Evolutionary conservation across 2,888 invertebrate species (phyloP), one percentile per base, ranked within the genome.

Genomic region (Hyles lineata): DNA sequence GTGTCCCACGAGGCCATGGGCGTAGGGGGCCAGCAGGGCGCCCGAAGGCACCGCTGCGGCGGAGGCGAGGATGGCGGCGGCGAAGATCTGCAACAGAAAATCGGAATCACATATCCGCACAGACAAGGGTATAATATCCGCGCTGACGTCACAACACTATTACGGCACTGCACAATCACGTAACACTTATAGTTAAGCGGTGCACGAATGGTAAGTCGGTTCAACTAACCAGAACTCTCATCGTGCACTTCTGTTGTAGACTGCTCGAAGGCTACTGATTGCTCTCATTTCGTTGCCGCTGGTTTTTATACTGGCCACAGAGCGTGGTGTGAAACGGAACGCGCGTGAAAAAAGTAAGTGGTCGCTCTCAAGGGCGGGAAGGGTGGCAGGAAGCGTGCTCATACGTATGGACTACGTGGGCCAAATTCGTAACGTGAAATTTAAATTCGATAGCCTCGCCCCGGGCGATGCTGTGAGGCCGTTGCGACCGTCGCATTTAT

Each of bases 241-340:
- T 94, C 92, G 83, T 93, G 94, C 92, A 94, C 92, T 94, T 94
- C 94, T 91, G 92, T 92, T 81, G 86, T 90, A 92, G 94, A 94
- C 94, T 94, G 94, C 94, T 83, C 92, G 92, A 91, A 88, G 89
- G 93, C 94, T 94, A 94, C 94, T 94, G 94, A 93, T 87, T 93
- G 92, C 87, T 90, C 88, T 90, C 89, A 87, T 89, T 92, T 88
- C 85, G 92, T 85, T 80, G 89, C 79, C 82, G 85, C 74, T 79
- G 78, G 87, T 89, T 90, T 94, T 93, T 94, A 94, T 94, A 94
- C 86, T 86, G 77, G 80, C 67, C 78, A 80, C 80, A 79, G 87
- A 78, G 84, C 83, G 89, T 83, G 86, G 87, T 88, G 86, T 83
- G 87, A 90, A 90, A 87, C 90, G 88, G 90, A 87, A 85, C 88